A percentile compares a stretch with the other conserved stretches of the same genome.
Evolutionary conservation across 2,797 vertebrate genomes (phyloP).

Genomic region (Typhlichthys subterraneus): DNA sequence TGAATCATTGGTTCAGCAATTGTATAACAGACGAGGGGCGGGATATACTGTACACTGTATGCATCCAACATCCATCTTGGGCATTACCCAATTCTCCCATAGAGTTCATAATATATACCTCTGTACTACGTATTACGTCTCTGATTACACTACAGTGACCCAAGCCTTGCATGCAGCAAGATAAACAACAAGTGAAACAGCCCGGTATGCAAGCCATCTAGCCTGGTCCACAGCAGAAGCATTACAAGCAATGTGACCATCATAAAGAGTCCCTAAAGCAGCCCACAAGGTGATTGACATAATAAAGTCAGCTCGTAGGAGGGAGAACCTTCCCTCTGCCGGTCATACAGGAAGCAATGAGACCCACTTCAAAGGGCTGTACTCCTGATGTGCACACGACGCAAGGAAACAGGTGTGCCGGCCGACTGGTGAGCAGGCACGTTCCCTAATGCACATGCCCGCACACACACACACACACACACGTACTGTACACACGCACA

Average conservation of each 20-base stretch:
- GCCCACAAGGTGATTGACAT: constrained; percentile 60
- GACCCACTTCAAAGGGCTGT: constrained; percentile 75
- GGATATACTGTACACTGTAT: too few species aligned
- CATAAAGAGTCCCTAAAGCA: constrained; percentile 52
- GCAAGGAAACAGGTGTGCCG: constrained; percentile 77
- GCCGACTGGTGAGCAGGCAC: constrained; percentile 58
- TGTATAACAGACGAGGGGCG: too few species aligned
- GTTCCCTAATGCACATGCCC: constrained; percentile 50
- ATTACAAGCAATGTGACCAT: constrained; percentile 41
- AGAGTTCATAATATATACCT: too few species aligned
- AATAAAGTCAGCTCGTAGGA: constrained; percentile 50
- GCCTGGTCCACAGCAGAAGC: too few species aligned
- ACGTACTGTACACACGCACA: background rate
- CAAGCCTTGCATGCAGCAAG: constrained; percentile 7
- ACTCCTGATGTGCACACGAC: constrained; percentile 66
- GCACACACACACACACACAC: background rate
- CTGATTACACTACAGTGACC: background rate
- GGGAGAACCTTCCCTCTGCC: constrained; percentile 54
- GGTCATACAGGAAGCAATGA: constrained; percentile 83
- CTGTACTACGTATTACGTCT: too few species aligned
- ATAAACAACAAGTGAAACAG: too few species aligned
- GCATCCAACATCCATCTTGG: too few species aligned
- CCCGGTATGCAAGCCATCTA: too few species aligned
- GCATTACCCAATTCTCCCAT: too few species aligned
- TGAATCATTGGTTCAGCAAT: too few species aligned